Evolutionary conservation across 2,888 invertebrate genomes (phyloP).

Genomic region (Agrotis puta): DNA sequence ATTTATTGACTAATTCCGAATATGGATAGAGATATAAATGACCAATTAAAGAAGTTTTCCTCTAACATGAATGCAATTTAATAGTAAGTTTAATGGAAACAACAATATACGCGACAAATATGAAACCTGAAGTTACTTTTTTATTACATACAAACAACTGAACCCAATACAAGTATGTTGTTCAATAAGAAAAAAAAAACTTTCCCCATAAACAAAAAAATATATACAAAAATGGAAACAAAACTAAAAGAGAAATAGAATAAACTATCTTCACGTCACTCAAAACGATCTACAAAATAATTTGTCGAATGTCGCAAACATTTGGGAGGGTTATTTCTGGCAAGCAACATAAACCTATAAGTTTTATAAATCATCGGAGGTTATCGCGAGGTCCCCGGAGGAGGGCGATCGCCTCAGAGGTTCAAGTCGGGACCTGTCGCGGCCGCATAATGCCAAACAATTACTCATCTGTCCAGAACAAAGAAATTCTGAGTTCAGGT

Average conservation of each 20-base stretch:
- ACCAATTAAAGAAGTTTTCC: conserved; percentile 45
- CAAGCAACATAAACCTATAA: conserved; percentile 61
- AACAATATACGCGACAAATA: too few relatives aligned
- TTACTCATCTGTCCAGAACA: conserved; percentile 67
- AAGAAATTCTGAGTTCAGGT: conserved; percentile 61
- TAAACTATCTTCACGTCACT: conserved; percentile 15
- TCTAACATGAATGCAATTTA: conserved; percentile 21
- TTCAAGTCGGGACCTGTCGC: conserved; percentile 86
- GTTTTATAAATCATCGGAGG: conserved; percentile 71
- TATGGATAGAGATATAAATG: conserved; percentile 63
- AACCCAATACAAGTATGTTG: too few relatives aligned
- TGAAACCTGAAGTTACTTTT: neutral
- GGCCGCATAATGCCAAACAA: conserved; percentile 72
- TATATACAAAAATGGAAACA: neutral
- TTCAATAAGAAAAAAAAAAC: too few relatives aligned
- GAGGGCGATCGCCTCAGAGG: conserved; percentile 78
- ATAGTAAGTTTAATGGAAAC: neutral
- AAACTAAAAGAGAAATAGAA: neutral
- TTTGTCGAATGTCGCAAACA: conserved; percentile 18
- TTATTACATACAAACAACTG: neutral
- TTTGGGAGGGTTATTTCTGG: conserved; percentile 49
- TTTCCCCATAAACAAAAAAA: neutral
- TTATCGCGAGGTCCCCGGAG: conserved; percentile 79
- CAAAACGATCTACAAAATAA: conserved; percentile 27
- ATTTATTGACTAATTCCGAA: conserved; percentile 78